A percentile compares a stretch with the other conserved stretches of the same genome.
Conservation (phyloP, 1,140 invertebrate species). For the Drosophila ambigua region DNA sequence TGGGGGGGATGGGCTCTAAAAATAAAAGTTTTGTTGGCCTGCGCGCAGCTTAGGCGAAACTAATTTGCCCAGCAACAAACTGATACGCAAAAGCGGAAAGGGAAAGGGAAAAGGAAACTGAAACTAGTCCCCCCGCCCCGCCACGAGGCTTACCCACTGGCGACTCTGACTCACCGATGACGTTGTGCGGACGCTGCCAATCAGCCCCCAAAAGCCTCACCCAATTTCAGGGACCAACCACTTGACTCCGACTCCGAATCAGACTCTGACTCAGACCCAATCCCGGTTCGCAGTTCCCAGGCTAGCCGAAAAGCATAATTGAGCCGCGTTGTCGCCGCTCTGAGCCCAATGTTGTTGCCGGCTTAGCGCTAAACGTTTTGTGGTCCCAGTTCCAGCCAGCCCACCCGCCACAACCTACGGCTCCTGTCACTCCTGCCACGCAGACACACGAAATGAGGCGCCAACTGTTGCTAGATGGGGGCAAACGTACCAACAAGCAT, state of each 20-base stretch:
- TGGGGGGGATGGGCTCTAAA: constrained; percentile 6
- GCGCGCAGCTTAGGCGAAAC: constrained; percentile 23
- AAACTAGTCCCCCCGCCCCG: not conserved
- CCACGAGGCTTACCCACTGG: not conserved
- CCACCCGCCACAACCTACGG: no score
- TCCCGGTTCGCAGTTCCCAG: not conserved
- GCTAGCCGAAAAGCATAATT: constrained; percentile 43
- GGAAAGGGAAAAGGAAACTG: not conserved
- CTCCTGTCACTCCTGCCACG: not conserved
- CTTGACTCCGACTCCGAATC: constrained; percentile 3
- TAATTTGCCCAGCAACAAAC: constrained; percentile 39
- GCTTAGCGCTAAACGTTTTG: constrained; percentile 68
- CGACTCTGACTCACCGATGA: constrained; percentile 48
- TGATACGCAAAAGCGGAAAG: constrained; percentile 7
- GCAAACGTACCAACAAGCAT: not conserved
- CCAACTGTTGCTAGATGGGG: constrained; percentile 58
- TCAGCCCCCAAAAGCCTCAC: not conserved
- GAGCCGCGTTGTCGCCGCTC: constrained; percentile 21
- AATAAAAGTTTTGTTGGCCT: constrained; percentile 30
- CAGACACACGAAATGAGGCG: constrained; percentile 13
- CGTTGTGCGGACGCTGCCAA: not conserved
- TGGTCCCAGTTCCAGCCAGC: constrained; percentile 14
- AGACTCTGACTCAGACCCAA: not conserved
- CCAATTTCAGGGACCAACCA: constrained; percentile 1
- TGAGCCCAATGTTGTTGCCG: constrained; percentile 12